phyloP scores from a whole-genome alignment of 64 coral and sea anemone species.

The Porites australiensis region DNA sequence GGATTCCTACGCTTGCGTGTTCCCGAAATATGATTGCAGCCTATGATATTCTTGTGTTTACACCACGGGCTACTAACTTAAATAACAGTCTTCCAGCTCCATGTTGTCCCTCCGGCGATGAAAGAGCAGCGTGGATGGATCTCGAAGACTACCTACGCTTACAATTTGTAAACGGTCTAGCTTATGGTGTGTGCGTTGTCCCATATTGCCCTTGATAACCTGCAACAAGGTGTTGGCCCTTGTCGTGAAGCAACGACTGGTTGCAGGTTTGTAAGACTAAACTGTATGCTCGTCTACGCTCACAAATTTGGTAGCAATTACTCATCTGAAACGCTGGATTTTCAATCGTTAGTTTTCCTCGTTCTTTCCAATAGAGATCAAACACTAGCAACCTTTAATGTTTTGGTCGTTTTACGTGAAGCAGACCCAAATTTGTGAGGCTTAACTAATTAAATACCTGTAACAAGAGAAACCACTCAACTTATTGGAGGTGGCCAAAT shows the following conservation, averaged over 20 bases:
- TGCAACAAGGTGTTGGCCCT: background rate
- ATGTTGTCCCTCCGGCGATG: background rate
- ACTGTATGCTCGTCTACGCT: background rate
- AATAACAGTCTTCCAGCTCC: background rate
- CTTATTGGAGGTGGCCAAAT: background rate
- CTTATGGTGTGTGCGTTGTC: conserved; percentile 13
- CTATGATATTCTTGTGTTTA: too few species aligned
- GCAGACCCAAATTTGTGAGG: background rate
- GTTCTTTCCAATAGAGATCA: background rate
- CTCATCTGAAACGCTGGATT: background rate
- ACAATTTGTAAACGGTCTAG: background rate
- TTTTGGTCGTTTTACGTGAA: background rate
- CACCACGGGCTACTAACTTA: background rate
- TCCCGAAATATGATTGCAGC: too few species aligned
- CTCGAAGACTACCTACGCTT: background rate
- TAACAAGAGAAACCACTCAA: background rate
- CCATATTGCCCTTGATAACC: background rate
- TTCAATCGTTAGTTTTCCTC: background rate
- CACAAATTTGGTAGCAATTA: background rate
- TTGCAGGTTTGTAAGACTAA: background rate
- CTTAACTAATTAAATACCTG: background rate
- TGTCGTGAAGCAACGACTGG: background rate
- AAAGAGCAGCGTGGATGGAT: background rate
- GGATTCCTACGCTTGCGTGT: too few species aligned
- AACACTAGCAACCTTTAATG: background rate